Evolutionary conservation across 2,888 invertebrate genomes (phyloP).

Genomic region (Zhuqinia jingwanae): DNA sequence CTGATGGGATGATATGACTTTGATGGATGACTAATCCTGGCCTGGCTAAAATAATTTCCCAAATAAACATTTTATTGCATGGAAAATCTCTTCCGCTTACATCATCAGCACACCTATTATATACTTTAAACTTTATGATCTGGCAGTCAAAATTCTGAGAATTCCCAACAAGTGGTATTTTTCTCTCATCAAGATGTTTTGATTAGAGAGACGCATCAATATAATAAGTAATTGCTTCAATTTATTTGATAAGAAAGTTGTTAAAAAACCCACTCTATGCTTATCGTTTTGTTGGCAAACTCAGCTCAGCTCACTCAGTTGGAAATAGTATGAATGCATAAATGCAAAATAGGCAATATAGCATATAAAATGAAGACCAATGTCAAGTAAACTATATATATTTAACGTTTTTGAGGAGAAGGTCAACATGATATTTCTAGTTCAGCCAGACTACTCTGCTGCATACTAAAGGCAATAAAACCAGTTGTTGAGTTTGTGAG

Average conservation of each 20-base stretch:
- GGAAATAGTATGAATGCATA: too few species aligned
- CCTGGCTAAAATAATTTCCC: too few species aligned
- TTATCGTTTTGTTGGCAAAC: too few species aligned
- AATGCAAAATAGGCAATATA: too few species aligned
- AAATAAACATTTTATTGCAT: background rate
- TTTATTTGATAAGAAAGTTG: too few species aligned
- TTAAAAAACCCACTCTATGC: too few species aligned
- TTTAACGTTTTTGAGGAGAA: slow-evolving; percentile 53
- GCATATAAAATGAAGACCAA: slow-evolving; percentile 62
- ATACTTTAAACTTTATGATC: background rate
- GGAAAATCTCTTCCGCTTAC: slow-evolving; percentile 58
- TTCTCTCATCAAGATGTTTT: slow-evolving; percentile 3
- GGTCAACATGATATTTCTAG: slow-evolving; percentile 39
- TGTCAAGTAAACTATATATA: slow-evolving; percentile 60
- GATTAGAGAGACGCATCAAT: too few species aligned
- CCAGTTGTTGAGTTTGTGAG: background rate
- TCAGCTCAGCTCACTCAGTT: too few species aligned
- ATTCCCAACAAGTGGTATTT: slow-evolving; percentile 16
- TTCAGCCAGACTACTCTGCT: background rate
- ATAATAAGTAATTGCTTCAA: too few species aligned
- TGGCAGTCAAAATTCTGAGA: slow-evolving; percentile 39
- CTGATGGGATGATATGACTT: too few species aligned
- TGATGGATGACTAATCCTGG: too few species aligned
- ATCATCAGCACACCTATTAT: slow-evolving; percentile 1
- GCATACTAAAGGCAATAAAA: too few species aligned